Base-by-base conservation (phyloP, 2,888 invertebrate genomes). In the Ichneumoninae sp. region DNA sequence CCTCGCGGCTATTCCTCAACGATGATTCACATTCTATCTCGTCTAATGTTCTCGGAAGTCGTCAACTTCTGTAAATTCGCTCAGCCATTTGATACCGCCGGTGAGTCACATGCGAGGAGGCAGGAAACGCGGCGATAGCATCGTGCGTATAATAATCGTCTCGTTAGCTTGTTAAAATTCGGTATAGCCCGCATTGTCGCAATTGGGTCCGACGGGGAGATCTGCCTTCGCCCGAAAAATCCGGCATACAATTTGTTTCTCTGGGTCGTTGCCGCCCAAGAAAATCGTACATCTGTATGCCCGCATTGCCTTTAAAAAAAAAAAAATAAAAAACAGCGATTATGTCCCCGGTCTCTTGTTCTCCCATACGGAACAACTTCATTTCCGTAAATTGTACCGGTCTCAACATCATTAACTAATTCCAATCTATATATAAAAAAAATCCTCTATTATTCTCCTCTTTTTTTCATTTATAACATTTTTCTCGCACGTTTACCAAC, bases 121-220 rank as follows among this genome's bases (percentile, higher is more conserved):
- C 54, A 47, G 30, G 75, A 75, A 30, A 33, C 52, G 33, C 70
- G 26, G 40, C 40, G 57, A 57, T 71, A 57, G 71, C 26, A 22
- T 40, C 57, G 57, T 44, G 57, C 36, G 26, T 40, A 40, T 26
- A 22, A 57, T 62, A 57, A 22, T 74, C 8, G 60, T 30, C 54
- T 26, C 47, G 47, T 74, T 47, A 66, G 44, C 44, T 69, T 19
- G 76, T 78, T 77, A 75, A 71, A 75, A 71, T 83, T 82, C 60
- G 66, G 65, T 47, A 13, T 57, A 44, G 66, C 83, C 83, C 83
- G 83, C 80, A 84, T 84, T 69, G 80, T 72, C 77, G 62, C 75
- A 76, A 80, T 80, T 83, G 80, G 72, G 19, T 19, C 57, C 57
- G 22, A 57, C n/a, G 40, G 72, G 40, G 40, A 4, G 72, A 72